A percentile compares a stretch with the other conserved stretches of the same genome.
These are phyloP conservation scores for Drymodes brunneopygia DNA, from an alignment of 2,113 vertebrate species.

Conservation along the genomic window DNA sequence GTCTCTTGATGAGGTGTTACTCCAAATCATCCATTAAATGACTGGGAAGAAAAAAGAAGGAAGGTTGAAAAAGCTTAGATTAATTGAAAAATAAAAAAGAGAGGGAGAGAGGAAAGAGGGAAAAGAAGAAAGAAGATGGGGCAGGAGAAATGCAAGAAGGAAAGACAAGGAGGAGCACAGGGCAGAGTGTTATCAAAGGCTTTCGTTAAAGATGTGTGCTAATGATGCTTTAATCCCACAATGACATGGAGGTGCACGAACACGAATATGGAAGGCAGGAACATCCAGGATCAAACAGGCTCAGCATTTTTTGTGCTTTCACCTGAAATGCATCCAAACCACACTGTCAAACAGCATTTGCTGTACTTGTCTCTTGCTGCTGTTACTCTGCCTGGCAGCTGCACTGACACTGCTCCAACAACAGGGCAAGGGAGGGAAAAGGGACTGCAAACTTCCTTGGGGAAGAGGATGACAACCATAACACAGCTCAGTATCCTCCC, in stretches of 20 bases:
- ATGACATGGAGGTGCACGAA: constrained; percentile 11
- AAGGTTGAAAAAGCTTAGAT: not conserved
- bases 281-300: constrained; percentile 21
- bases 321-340: constrained; percentile 12
- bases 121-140: not conserved
- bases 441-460: not conserved
- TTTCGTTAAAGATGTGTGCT: not conserved
- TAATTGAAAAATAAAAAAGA: not conserved
- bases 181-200: constrained; percentile 15
- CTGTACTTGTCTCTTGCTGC: not conserved
- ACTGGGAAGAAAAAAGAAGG: not conserved
- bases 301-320: not conserved
- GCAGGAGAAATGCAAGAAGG: not conserved
- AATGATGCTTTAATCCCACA: constrained; percentile 42
- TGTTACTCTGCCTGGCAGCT: not conserved
- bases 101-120: not conserved
- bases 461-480: not conserved
- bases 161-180: not conserved
- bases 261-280: constrained; percentile 21
- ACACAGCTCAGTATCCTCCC: accelerated
- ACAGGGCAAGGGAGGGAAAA: not conserved
- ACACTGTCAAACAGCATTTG: not conserved
- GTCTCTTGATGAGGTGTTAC: not conserved
- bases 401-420: not conserved
- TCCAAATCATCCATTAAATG: not conserved